Base-by-base conservation (phyloP, 1,140 invertebrate genomes). In the Asbolus verrucosus region DNA sequence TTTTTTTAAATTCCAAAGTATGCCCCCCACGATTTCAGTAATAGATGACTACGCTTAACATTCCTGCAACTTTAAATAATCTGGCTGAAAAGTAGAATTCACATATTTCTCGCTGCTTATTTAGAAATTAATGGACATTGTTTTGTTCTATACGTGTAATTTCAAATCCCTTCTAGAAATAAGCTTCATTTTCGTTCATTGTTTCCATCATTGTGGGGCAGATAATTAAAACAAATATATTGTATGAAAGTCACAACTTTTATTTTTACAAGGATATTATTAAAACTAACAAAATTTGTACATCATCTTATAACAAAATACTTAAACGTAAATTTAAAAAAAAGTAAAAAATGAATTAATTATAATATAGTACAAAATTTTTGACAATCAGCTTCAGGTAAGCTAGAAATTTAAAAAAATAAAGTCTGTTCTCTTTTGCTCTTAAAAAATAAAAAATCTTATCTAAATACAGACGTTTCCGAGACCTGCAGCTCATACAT, bases 271-370 rank as follows among this genome's bases (percentile, higher is more conserved):
- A 73, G 72, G 38, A 69, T 38, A 69, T 76, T 76, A 76, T 54
- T 54, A 50, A 68, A 36, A 70, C 69, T 76, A 73, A 77, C 72
- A 72, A 71, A 46, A 63, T 75, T 77, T 75, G 75, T 77, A 77
- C 75, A 77, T 77, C 65, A 61, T 70, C 71, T 74, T 71, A 68
- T 72, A 73, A 75, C 65, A 68, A 62, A 46, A 73, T 8, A 54
- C 46, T 54, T 54, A 75, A 62, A 74, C 14, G 70, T 31, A 67
- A 74, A 33, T 62, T 61, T 61, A 61, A 46, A 76, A 69, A 70
- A 73, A 73, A 69, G 68, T 41, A 62, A 15, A 73, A 70, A 61
- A n/a, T n/a, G n/a, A n/a, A 71, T 9, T 46, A 2, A 54, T 14
- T 16, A 54, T 54, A 70, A 72, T 71, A 73, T 71, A 71, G 38